A percentile compares a stretch with the other conserved stretches of the same genome.
Conservation (phyloP, 1,140 invertebrate species). For the Cryptotermes secundus region DNA sequence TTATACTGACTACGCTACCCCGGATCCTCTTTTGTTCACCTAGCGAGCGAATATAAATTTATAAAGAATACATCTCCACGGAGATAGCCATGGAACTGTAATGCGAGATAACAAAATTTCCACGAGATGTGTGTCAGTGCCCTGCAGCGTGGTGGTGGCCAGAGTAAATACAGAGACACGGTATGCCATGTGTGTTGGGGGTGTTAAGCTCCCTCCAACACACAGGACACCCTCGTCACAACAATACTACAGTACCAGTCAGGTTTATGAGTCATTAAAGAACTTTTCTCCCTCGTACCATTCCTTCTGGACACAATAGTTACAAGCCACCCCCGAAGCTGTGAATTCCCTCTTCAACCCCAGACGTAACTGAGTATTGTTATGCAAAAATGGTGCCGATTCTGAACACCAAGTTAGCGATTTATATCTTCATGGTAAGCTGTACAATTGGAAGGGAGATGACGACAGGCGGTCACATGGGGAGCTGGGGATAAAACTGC, state of each 20-base stretch:
- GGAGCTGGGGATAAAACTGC: too few species aligned
- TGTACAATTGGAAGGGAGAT: background rate
- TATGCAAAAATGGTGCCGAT: background rate
- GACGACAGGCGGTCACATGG: too few species aligned
- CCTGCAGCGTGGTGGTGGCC: too few species aligned
- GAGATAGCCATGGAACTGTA: too few species aligned
- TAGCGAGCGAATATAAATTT: too few species aligned
- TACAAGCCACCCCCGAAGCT: background rate
- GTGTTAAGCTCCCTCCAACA: background rate
- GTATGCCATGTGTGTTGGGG: background rate
- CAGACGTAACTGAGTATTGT: background rate
- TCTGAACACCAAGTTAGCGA: background rate
- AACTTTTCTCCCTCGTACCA: background rate
- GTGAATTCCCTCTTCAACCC: too few species aligned
- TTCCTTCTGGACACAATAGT: background rate
- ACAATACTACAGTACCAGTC: background rate
- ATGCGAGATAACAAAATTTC: too few species aligned
- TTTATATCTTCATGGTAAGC: conserved; percentile 2
- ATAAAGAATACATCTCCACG: too few species aligned
- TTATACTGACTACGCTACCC: too few species aligned
- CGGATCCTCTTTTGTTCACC: too few species aligned
- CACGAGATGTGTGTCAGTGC: too few species aligned
- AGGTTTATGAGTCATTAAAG: conserved; percentile 17
- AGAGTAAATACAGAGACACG: background rate
- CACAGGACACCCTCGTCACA: too few species aligned